phyloP scores from a whole-genome alignment of 2,113 vertebrate genomes.

The Rattus norvegicus region DNA sequence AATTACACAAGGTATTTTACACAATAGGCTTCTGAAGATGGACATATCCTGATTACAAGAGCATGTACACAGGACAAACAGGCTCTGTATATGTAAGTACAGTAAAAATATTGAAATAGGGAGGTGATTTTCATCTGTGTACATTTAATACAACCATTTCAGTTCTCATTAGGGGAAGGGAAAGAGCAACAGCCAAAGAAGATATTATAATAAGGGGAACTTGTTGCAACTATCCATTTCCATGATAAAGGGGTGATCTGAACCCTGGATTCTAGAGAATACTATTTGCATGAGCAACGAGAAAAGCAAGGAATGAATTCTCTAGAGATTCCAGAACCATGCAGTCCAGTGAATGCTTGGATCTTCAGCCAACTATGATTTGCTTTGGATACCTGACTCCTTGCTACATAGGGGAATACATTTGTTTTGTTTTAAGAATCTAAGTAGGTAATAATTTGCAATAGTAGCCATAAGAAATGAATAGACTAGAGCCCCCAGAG shows the following conservation, averaged over 20 bases:
- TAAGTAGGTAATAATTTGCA: neutral
- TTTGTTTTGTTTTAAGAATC: neutral
- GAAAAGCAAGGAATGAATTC: neutral
- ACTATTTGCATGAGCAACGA: neutral
- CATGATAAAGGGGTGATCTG: neutral
- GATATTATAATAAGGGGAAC: neutral
- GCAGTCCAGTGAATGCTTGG: fast-evolving
- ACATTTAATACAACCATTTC: neutral
- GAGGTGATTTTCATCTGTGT: neutral
- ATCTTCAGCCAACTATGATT: neutral
- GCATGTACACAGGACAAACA: neutral
- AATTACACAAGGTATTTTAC: neutral
- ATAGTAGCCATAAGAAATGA: neutral
- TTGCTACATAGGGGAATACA: neutral
- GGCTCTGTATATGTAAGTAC: neutral
- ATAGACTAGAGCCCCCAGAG: neutral
- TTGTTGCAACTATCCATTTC: neutral
- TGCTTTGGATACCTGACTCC: neutral
- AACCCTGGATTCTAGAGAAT: neutral
- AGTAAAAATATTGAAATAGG: neutral
- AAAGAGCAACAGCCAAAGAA: neutral
- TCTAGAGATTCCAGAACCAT: neutral
- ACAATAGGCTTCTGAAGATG: neutral
- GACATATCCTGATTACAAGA: neutral
- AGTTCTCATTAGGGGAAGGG: neutral